A percentile compares a stretch with the other conserved stretches of the same genome.
phyloP scores from a whole-genome alignment of 2,113 vertebrate genomes.

The Oxyruncus cristatus region DNA sequence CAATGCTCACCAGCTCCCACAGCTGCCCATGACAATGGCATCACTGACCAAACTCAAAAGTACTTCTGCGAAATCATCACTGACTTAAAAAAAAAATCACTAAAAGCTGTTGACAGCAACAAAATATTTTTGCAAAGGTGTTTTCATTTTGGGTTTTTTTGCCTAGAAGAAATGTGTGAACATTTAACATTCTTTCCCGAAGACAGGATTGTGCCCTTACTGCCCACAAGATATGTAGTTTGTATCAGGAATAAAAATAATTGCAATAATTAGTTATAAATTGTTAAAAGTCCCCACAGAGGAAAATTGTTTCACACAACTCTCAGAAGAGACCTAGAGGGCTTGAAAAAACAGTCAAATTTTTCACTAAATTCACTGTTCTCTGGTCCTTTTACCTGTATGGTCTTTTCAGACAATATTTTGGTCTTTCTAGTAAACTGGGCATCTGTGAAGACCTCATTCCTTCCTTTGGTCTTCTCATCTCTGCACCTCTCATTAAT shows the following conservation, averaged over 20 bases:
- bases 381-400: not conserved
- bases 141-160: not conserved
- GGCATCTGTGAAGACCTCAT: not conserved
- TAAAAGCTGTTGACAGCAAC: not conserved
- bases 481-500: not conserved
- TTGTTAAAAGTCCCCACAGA: not conserved
- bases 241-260: not conserved
- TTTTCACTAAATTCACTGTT: not conserved
- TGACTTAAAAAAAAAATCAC: not conserved
- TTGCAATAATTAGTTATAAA: not conserved
- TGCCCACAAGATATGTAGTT: not conserved
- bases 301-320: not conserved
- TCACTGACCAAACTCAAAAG: not conserved
- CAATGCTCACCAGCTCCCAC: not conserved
- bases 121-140: not conserved
- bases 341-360: not conserved
- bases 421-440: not conserved
- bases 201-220: not conserved
- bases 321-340: not conserved
- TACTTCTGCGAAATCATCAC: not conserved
- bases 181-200: not conserved
- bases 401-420: not conserved
- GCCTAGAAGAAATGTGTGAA: not conserved
- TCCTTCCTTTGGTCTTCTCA: not conserved
- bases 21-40: not conserved